These are phyloP conservation scores for Arrhopalites spinosus DNA, from an alignment of 2,888 invertebrate genomes.

Conservation along the genomic window DNA sequence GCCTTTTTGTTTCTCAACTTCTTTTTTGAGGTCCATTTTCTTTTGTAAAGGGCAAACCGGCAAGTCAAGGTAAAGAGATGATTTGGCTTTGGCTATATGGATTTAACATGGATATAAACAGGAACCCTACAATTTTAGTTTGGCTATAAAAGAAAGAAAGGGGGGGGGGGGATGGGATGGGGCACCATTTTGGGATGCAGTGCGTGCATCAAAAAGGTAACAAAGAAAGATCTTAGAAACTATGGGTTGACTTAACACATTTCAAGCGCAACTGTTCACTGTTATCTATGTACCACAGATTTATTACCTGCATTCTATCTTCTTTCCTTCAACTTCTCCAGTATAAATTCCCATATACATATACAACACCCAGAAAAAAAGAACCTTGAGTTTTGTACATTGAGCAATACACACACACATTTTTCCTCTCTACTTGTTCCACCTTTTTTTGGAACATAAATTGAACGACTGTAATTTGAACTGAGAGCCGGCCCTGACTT, in stretches of 20 bases:
- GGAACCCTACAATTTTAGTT: too few species aligned
- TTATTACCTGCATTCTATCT: constrained; percentile 1
- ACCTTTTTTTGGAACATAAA: background rate
- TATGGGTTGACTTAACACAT: background rate
- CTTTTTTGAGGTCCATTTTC: too few species aligned
- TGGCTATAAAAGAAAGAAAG: too few species aligned
- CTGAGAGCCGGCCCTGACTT: background rate
- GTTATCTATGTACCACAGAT: background rate
- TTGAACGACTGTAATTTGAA: constrained; percentile 4
- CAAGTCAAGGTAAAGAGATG: too few species aligned
- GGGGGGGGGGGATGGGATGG: too few species aligned
- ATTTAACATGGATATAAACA: too few species aligned
- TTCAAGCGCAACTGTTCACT: background rate
- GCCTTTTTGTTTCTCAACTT: constrained; percentile 12
- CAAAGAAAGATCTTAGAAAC: background rate
- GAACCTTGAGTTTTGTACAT: too few species aligned
- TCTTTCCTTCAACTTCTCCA: background rate
- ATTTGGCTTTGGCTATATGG: too few species aligned
- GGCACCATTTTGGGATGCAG: background rate
- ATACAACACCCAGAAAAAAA: background rate
- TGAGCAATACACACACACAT: too few species aligned
- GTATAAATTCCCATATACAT: background rate
- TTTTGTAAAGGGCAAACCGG: too few species aligned
- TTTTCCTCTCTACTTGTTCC: too few species aligned
- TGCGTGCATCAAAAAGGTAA: background rate